A percentile compares a stretch with the other conserved stretches of the same genome.
phyloP scores from a whole-genome alignment of 2,888 invertebrate species.

The Sphaerophoria rueppellii region DNA sequence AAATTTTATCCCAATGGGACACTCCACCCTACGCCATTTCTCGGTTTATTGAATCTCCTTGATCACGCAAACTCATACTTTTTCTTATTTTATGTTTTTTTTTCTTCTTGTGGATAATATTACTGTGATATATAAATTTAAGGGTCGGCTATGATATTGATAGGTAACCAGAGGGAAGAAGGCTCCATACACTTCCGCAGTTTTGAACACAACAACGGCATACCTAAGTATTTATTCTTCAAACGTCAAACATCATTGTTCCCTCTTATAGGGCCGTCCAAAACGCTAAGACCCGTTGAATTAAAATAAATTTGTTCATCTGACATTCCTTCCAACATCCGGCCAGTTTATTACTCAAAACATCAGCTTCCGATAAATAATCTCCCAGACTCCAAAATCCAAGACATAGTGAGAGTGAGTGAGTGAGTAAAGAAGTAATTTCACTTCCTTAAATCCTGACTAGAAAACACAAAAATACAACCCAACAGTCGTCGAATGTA shows the following conservation, averaged over 20 bases:
- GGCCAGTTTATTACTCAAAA: constrained; percentile 31
- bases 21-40: constrained; percentile 8
- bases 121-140: neutral
- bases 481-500: neutral
- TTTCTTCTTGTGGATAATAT: neutral
- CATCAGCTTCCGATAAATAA: constrained; percentile 39
- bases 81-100: neutral
- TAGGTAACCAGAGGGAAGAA: no score
- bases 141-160: neutral
- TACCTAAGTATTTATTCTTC: neutral
- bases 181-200: neutral
- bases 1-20: constrained; percentile 35
- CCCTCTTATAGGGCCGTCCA: constrained; percentile 7
- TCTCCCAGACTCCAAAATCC: neutral
- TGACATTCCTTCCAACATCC: constrained; percentile 39
- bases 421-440: constrained; percentile 7
- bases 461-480: neutral
- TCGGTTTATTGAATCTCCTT: constrained; percentile 14
- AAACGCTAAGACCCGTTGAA: constrained; percentile 38
- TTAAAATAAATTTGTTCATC: constrained; percentile 60
- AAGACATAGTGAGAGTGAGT: neutral
- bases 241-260: constrained; percentile 29
- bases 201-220: neutral
- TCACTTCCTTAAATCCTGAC: neutral
- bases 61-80: constrained; percentile 36